Conservation (phyloP, 2,888 invertebrate genomes). For the Helobdella robusta region DNA sequence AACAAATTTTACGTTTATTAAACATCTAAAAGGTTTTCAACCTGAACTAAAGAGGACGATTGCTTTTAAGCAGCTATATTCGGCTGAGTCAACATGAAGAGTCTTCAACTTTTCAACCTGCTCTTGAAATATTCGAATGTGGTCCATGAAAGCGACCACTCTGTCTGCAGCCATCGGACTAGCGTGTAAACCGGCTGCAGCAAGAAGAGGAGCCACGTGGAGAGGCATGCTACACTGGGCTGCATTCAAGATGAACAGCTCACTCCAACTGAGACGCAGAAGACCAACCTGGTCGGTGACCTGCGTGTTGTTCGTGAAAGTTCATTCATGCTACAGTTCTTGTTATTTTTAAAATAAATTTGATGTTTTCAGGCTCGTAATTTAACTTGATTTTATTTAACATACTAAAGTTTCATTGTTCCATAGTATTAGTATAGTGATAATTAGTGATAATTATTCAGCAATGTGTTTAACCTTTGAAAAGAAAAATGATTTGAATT, state of each 20-base stretch:
- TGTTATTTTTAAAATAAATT: too few relatives aligned
- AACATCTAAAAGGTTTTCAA: constrained; percentile 57
- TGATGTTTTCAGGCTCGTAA: too few relatives aligned
- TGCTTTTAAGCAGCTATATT: constrained; percentile 97
- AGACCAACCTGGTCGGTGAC: constrained; percentile 80
- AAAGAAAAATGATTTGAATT: too few relatives aligned
- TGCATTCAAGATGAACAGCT: constrained; percentile 91
- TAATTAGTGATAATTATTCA: too few relatives aligned
- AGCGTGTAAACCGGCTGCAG: constrained; percentile 80
- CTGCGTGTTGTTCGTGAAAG: too few relatives aligned
- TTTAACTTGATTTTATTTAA: too few relatives aligned
- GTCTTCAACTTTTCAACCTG: constrained; percentile 96
- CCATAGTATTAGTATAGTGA: too few relatives aligned
- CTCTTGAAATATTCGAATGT: constrained; percentile 54
- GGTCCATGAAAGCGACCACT: constrained; percentile 28
- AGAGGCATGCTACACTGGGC: constrained; percentile 97
- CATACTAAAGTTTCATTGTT: too few relatives aligned
- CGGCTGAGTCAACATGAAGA: constrained; percentile 92
- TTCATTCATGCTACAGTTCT: too few relatives aligned
- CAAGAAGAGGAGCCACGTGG: constrained; percentile 85
- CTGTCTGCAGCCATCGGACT: constrained; percentile 86
- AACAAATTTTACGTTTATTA: too few relatives aligned
- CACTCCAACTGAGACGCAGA: constrained; percentile 88
- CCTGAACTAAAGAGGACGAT: constrained; percentile 98
- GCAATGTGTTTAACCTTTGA: too few relatives aligned